Base-by-base conservation (phyloP, 1,140 invertebrate species). In the Cardiocondyla obscurior region DNA sequence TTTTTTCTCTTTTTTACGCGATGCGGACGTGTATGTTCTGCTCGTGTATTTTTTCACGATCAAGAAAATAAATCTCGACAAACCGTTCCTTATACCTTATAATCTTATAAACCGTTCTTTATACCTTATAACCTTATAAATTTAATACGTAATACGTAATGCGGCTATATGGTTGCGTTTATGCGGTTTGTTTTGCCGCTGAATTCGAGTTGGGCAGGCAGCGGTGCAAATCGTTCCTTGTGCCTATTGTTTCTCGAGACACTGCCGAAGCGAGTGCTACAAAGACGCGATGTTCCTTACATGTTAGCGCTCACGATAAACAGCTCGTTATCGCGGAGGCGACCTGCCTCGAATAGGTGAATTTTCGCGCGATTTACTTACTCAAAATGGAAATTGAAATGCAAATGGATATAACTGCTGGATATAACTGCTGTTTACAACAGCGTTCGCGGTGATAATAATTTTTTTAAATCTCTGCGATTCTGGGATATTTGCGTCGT, bases 1-100 rank as follows among this genome's bases (percentile, higher is more conserved):
- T n/a, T n/a, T n/a, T n/a, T n/a, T n/a, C n/a, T n/a, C n/a, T 39
- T 62, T 62, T 62, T 62, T 36, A 62, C 58, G 19, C 33, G 4
- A 62, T 19, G 12, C 58, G n/a, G n/a, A n/a, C n/a, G n/a, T n/a
- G n/a, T n/a, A n/a, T n/a, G n/a, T n/a, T n/a, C n/a, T n/a, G n/a
- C n/a, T n/a, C n/a, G n/a, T n/a, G n/a, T n/a, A n/a, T n/a, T n/a
- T n/a, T n/a, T n/a, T n/a, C n/a, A n/a, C n/a, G n/a, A n/a, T n/a
- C n/a, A n/a, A n/a, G n/a, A n/a, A n/a, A n/a, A n/a, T n/a, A n/a
- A n/a, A n/a, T n/a, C n/a, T n/a, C n/a, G n/a, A n/a, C n/a, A n/a
- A n/a, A n/a, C n/a, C n/a, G n/a, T n/a, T n/a, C n/a, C n/a, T n/a
- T n/a, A n/a, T n/a, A n/a, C n/a, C n/a, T n/a, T n/a, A n/a, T n/a